A percentile compares a stretch with the other conserved stretches of the same genome.
phyloP scores from a whole-genome alignment of 2,113 vertebrate species.

The Sisor rabdophorus region DNA sequence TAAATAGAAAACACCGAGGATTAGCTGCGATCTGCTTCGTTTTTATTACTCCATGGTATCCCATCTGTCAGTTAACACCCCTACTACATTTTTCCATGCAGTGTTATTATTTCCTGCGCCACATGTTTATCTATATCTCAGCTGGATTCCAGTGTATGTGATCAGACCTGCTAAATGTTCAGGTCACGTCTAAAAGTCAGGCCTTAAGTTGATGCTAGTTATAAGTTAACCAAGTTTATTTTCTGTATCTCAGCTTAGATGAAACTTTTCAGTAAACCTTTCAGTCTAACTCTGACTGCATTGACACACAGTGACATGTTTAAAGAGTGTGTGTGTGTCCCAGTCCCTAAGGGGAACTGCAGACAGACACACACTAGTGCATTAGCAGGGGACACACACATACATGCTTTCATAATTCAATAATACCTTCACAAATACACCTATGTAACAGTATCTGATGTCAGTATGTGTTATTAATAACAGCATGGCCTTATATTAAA shows the following conservation, averaged over 20 bases:
- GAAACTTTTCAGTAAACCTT: neutral
- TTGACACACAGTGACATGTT: conserved; percentile 13
- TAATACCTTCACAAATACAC: too few species aligned
- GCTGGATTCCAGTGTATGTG: conserved; percentile 12
- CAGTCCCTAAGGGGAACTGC: conserved; percentile 28
- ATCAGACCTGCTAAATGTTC: conserved; percentile 4
- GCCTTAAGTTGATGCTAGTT: neutral
- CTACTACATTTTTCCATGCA: neutral
- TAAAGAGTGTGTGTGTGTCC: conserved; percentile 17
- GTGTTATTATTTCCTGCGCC: neutral
- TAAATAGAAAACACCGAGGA: neutral
- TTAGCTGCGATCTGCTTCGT: neutral
- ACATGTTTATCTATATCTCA: conserved; percentile 9
- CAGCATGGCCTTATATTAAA: conserved; percentile 28
- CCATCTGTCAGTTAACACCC: neutral
- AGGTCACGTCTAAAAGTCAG: neutral
- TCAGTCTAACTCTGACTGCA: conserved; percentile 4
- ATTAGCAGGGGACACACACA: neutral
- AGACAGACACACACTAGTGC: neutral
- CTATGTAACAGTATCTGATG: conserved; percentile 30
- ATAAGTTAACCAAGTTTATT: neutral
- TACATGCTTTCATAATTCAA: neutral
- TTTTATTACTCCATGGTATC: neutral
- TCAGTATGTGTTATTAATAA: conserved; percentile 39
- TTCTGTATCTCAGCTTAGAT: conserved; percentile 10